These are phyloP conservation scores for Hylaeus volcanicus DNA, from an alignment of 1,140 invertebrate species.

Conservation along the genomic window DNA sequence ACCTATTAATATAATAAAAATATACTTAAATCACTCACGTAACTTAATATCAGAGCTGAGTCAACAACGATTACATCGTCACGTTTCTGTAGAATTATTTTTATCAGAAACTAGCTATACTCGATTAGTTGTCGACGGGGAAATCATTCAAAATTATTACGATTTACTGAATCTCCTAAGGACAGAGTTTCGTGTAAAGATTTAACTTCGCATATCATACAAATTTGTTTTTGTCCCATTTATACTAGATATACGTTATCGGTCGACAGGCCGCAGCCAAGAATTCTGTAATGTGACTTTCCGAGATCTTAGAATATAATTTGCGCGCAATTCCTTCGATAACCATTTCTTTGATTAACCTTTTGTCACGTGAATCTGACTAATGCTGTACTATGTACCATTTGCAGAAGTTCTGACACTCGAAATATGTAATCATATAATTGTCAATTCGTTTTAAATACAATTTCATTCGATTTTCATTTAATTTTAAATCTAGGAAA, in stretches of 20 bases:
- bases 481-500: too few species aligned
- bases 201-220: background rate
- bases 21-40: slow-evolving; percentile 17
- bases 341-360: too few species aligned
- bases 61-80: slow-evolving; percentile 42
- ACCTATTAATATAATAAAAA: background rate
- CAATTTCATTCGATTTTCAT: too few species aligned
- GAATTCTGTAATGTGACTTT: background rate
- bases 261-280: background rate
- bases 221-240: background rate
- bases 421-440: too few species aligned
- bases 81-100: background rate
- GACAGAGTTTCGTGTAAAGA: slow-evolving; percentile 8
- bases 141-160: too few species aligned
- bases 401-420: too few species aligned
- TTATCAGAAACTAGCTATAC: background rate
- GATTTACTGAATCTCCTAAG: background rate
- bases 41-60: slow-evolving; percentile 19
- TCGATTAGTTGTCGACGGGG: too few species aligned
- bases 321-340: too few species aligned
- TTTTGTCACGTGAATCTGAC: too few species aligned
- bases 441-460: too few species aligned
- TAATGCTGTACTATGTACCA: too few species aligned
- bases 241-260: background rate
- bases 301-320: background rate